phyloP scores from a whole-genome alignment of 2,888 invertebrate genomes.

The Dugesia japonica region DNA sequence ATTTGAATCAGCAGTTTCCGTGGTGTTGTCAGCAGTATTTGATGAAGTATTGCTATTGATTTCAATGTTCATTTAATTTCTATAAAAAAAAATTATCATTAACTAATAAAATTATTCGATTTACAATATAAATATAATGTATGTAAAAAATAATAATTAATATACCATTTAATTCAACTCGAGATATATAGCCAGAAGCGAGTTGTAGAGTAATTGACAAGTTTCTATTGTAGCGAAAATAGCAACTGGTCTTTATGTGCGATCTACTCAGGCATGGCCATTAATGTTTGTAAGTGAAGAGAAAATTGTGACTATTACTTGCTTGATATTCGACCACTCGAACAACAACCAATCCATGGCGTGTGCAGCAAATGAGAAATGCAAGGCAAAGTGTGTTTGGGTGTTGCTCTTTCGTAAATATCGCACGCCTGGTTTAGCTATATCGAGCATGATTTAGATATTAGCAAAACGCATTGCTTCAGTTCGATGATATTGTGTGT shows the following conservation, averaged over 20 bases:
- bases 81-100: background rate
- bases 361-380: conserved; percentile 12
- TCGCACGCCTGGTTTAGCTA: conserved; percentile 14
- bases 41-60: too few relatives aligned
- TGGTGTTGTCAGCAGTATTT: background rate
- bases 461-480: background rate
- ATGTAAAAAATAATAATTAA: too few relatives aligned
- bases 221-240: conserved; percentile 4
- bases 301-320: conserved; percentile 17
- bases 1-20: background rate
- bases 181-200: conserved; percentile 7
- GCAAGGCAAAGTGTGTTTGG: background rate
- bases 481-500: conserved; percentile 11
- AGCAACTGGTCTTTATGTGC: conserved; percentile 20
- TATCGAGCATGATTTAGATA: conserved; percentile 1
- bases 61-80: background rate
- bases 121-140: too few relatives aligned
- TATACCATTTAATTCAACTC: background rate
- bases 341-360: background rate
- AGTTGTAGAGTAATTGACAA: conserved; percentile 11
- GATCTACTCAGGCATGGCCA: conserved; percentile 20
- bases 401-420: background rate
- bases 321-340: conserved; percentile 20
- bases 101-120: too few relatives aligned
- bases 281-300: conserved; percentile 4